Evolutionary conservation across 2,113 vertebrate genomes (phyloP).

Genomic region (Sciurus niger): DNA sequence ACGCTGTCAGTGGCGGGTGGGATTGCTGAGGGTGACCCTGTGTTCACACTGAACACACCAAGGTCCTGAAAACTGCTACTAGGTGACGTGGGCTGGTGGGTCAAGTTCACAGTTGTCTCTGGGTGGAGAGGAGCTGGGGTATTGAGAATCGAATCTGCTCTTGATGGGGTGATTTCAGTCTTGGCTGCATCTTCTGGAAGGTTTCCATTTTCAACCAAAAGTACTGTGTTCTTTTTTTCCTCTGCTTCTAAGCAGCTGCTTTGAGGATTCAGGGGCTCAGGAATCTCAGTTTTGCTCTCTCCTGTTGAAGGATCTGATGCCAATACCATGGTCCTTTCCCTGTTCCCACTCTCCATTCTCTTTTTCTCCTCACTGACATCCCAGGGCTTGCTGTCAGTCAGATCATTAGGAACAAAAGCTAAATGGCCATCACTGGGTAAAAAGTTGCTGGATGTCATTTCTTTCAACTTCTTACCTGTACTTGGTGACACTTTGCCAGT

Average conservation of each 20-base stretch:
- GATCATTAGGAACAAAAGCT: conserved; percentile 1
- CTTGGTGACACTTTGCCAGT: conserved; percentile 30
- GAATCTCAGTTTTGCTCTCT: conserved; percentile 34
- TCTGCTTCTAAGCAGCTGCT: conserved; percentile 56
- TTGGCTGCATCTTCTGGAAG: conserved; percentile 77
- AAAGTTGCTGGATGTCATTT: rapidly evolving
- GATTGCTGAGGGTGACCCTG: conserved; percentile 77
- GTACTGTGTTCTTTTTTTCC: background rate
- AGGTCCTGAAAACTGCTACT: conserved; percentile 84
- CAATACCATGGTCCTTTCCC: background rate
- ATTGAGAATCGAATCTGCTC: conserved; percentile 71
- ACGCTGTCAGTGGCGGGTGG: conserved; percentile 85
- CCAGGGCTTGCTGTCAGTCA: conserved; percentile 41
- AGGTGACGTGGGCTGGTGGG: conserved; percentile 66
- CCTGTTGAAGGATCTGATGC: conserved; percentile 54
- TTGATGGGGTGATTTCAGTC: conserved; percentile 62
- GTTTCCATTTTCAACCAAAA: conserved; percentile 66
- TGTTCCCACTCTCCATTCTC: background rate
- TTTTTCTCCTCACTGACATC: conserved; percentile 72
- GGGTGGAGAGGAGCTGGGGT: conserved; percentile 67
- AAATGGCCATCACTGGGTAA: conserved; percentile 17
- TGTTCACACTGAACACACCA: conserved; percentile 74
- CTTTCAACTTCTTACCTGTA: conserved; percentile 55
- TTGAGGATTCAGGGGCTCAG: conserved; percentile 52
- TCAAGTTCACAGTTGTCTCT: conserved; percentile 61